A percentile compares a stretch with the other conserved stretches of the same genome.
These are phyloP conservation scores for Callionymus lyra DNA, from an alignment of 2,113 vertebrate species.

Conservation along the genomic window DNA sequence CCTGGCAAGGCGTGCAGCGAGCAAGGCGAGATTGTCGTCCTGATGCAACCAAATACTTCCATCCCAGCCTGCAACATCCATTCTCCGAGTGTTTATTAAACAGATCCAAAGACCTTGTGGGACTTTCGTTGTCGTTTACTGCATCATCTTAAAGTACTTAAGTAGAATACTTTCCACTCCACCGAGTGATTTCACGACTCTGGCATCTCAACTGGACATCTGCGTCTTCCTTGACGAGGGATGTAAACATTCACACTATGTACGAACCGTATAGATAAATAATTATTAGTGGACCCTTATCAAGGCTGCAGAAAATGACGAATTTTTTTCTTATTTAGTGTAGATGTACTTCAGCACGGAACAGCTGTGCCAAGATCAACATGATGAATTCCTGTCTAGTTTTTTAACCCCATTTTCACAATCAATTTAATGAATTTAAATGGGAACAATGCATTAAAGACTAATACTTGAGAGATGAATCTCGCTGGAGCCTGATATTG, in stretches of 20 bases:
- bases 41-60: conserved; percentile 17
- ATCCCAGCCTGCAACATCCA: conserved; percentile 12
- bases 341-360: too few relatives aligned
- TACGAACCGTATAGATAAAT: conserved; percentile 2
- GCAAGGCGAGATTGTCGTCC: not conserved
- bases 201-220: conserved; percentile 24
- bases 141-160: conserved; percentile 31
- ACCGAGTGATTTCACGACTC: conserved; percentile 29
- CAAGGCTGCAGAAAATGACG: conserved; percentile 5
- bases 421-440: too few relatives aligned
- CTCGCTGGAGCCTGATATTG: too few relatives aligned
- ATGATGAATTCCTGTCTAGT: too few relatives aligned
- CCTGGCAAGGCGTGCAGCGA: too few relatives aligned
- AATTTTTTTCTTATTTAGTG: too few relatives aligned
- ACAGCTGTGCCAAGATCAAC: too few relatives aligned
- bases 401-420: too few relatives aligned
- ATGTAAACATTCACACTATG: conserved; percentile 32
- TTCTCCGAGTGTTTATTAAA: conserved; percentile 38
- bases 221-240: conserved; percentile 8
- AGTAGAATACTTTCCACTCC: conserved; percentile 41
- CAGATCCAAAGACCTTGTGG: conserved; percentile 13
- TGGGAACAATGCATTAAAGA: too few relatives aligned
- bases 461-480: too few relatives aligned
- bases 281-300: not conserved
- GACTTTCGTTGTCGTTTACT: conserved; percentile 26